Conservation (phyloP, 2,113 vertebrate species). For the Carassius gibelio region DNA sequence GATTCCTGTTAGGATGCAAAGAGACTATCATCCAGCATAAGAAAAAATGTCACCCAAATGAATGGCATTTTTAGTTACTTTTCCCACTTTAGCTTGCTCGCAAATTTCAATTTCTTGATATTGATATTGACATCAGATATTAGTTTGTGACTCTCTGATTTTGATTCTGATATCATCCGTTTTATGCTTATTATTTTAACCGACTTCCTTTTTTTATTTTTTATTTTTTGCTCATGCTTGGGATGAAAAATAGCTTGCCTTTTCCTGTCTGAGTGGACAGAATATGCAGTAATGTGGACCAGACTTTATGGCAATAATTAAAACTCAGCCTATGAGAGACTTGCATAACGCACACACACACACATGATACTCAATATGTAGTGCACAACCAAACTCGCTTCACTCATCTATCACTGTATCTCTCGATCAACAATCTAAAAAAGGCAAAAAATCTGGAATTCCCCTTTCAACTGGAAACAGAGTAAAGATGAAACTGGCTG, state of each 20-base stretch:
- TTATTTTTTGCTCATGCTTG: neutral
- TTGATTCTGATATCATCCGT: neutral
- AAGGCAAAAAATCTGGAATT: conserved; percentile 32
- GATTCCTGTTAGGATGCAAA: no score
- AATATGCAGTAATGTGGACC: neutral
- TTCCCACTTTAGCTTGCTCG: neutral
- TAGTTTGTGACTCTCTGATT: neutral
- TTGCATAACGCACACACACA: neutral
- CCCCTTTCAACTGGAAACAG: conserved; percentile 47
- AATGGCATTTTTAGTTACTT: neutral
- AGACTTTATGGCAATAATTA: neutral
- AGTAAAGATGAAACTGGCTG: conserved; percentile 61
- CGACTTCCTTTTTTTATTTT: neutral
- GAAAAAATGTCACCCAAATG: no score
- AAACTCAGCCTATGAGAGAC: neutral
- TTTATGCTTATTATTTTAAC: neutral
- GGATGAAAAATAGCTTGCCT: neutral
- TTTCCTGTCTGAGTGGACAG: neutral
- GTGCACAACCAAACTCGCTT: neutral
- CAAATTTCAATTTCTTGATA: neutral
- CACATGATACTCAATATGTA: neutral
- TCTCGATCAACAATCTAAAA: conserved; percentile 20
- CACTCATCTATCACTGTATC: conserved; percentile 11
- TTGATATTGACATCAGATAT: neutral
- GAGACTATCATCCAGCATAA: no score